Evolutionary conservation across 2,113 vertebrate genomes (phyloP), one percentile per base, ranked within the genome.

Genomic region (Phasianus colchicus): DNA sequence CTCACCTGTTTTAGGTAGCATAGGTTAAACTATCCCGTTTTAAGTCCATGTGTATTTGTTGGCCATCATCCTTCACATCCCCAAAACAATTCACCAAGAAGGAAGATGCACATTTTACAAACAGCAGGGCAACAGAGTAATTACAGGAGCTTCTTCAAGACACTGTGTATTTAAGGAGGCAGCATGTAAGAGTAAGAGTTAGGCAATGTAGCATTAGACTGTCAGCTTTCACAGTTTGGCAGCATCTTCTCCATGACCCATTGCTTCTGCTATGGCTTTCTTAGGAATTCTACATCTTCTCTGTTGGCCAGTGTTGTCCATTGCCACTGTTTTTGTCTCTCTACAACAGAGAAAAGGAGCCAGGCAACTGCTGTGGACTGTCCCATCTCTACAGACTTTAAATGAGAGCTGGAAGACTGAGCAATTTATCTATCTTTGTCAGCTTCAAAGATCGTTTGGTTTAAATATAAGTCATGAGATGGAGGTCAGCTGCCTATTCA

Each of bases 401-500:
- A 70, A 12, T 70, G 58, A 60, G 84, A 91, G 70, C 3, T 84
- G 40, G 48, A 89, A 76, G 58, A 66, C 36, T 42, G 58, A 17
- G 42, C 19, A 58, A 34, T 87, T 91, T 91, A 58, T 89, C 84
- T 91, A 83, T 32, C 47, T 90, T 81, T 84, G 40, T 61, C 67
- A 87, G 71, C 63, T 91, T 93, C 91, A 91, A 63, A 74, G 60
- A 91, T 92, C 21, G 58, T 70, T 93, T 92, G 27, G 58, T 93
- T 93, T 92, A 93, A 96, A 93, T 94, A 76, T 89, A 92, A 95
- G 78, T 91, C 50, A 55, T 74, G 83, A 89, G 78, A 84, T 87
- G 34, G 75, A 87, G 60, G 81, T 94, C 92, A 95, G 89, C 92
- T 93, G 96, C 91, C 67, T 93, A 76, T 95, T 94, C 91, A 67